These are phyloP conservation scores for Ptychobarbus kaznakovi DNA, from an alignment of 2,797 vertebrate genomes.

Conservation along the genomic window DNA sequence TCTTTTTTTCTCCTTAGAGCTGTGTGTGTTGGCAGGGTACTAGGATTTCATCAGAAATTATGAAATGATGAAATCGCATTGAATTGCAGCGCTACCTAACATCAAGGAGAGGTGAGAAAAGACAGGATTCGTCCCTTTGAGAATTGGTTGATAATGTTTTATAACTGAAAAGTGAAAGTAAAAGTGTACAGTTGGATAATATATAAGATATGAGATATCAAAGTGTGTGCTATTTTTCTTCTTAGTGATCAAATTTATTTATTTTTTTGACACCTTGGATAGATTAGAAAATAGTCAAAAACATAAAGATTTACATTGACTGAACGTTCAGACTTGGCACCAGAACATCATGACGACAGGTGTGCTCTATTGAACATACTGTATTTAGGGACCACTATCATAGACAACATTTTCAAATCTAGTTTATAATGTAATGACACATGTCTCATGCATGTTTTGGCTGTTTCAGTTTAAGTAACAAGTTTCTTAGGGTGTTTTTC, in stretches of 20 bases:
- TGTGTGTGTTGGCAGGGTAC: background rate
- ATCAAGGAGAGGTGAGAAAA: conserved; percentile 25
- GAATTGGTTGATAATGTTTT: conserved; percentile 5
- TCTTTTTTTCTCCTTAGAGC: background rate
- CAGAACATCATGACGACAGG: background rate
- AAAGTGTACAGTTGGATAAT: background rate
- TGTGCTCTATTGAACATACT: background rate
- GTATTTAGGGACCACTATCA: background rate
- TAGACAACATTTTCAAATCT: background rate
- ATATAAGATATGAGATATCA: background rate
- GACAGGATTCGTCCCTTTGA: conserved; percentile 6
- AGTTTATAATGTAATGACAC: background rate
- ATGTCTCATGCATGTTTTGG: background rate
- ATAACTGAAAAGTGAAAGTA: background rate
- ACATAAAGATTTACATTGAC: background rate
- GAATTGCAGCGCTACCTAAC: background rate
- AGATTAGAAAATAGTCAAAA: background rate
- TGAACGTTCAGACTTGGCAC: too few relatives aligned
- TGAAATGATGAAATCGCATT: conserved; percentile 5
- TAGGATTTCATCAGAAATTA: conserved; percentile 10
- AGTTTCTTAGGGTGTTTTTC: background rate
- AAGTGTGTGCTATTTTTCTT: background rate
- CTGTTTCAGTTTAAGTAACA: background rate
- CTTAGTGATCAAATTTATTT: background rate
- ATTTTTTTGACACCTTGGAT: background rate